These are phyloP conservation scores for Dolichoris vasculosae DNA, from an alignment of 1,140 invertebrate genomes.

Conservation along the genomic window DNA sequence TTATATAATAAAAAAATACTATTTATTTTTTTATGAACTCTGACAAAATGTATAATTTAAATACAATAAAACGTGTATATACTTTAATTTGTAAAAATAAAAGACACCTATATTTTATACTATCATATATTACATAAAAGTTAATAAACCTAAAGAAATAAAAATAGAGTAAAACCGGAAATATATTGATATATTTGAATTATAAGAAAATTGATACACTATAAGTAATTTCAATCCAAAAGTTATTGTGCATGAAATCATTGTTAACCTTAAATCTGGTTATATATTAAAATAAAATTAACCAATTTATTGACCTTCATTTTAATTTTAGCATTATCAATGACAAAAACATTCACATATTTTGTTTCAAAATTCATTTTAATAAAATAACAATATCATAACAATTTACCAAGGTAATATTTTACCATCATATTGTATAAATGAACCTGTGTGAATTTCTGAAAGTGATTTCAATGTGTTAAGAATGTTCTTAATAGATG, in stretches of 20 bases:
- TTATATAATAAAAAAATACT: constrained; percentile 24
- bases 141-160: not conserved
- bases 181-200: too few species aligned
- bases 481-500: constrained; percentile 80
- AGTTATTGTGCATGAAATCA: not conserved
- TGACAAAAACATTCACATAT: not conserved
- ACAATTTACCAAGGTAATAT: constrained; percentile 82
- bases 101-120: constrained; percentile 48
- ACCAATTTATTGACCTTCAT: constrained; percentile 18
- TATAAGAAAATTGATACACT: constrained; percentile 10
- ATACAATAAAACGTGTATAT: constrained; percentile 59
- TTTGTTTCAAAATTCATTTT: too few species aligned
- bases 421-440: constrained; percentile 86
- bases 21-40: constrained; percentile 21
- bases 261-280: not conserved
- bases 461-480: constrained; percentile 78
- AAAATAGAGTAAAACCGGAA: constrained; percentile 25
- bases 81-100: constrained; percentile 62
- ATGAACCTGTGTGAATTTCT: constrained; percentile 82
- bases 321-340: not conserved
- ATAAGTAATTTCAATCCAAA: not conserved
- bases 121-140: constrained; percentile 49
- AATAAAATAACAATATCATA: not conserved
- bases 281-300: not conserved
- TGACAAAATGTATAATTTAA: constrained; percentile 26